phyloP scores from a whole-genome alignment of 2,888 invertebrate genomes.

The Rhynchonema sp. region DNA sequence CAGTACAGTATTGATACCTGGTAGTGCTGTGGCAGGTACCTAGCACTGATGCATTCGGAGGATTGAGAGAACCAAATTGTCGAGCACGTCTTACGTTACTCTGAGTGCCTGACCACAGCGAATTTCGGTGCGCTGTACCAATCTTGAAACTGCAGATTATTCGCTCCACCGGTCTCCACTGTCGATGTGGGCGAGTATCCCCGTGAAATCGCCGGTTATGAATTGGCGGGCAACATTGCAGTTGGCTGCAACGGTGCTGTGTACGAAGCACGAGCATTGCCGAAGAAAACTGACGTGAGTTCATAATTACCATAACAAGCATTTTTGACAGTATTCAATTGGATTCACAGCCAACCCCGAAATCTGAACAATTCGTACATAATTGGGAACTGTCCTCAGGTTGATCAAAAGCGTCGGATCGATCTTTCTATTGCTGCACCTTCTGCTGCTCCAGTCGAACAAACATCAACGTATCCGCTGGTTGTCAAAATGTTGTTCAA shows the following conservation, averaged over 20 bases:
- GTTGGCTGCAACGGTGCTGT: conserved; percentile 64
- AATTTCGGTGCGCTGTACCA: background rate
- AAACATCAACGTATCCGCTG: conserved; percentile 28
- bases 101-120: too few relatives aligned
- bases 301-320: background rate
- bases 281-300: background rate
- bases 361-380: too few relatives aligned
- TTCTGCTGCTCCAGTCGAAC: background rate
- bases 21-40: too few relatives aligned
- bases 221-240: conserved; percentile 50
- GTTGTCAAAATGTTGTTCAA: conserved; percentile 82
- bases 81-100: too few relatives aligned
- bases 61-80: too few relatives aligned
- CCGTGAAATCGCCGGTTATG: conserved; percentile 28
- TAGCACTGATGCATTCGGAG: too few relatives aligned
- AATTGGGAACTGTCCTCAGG: background rate
- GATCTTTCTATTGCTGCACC: background rate
- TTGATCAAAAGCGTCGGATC: background rate
- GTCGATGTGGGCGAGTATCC: background rate
- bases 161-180: too few relatives aligned
- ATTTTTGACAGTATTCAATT: background rate
- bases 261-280: conserved; percentile 40
- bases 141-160: too few relatives aligned
- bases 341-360: too few relatives aligned
- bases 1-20: too few relatives aligned